Evolutionary conservation across 2,888 invertebrate species (phyloP).

Genomic region (Erebia epiphron): DNA sequence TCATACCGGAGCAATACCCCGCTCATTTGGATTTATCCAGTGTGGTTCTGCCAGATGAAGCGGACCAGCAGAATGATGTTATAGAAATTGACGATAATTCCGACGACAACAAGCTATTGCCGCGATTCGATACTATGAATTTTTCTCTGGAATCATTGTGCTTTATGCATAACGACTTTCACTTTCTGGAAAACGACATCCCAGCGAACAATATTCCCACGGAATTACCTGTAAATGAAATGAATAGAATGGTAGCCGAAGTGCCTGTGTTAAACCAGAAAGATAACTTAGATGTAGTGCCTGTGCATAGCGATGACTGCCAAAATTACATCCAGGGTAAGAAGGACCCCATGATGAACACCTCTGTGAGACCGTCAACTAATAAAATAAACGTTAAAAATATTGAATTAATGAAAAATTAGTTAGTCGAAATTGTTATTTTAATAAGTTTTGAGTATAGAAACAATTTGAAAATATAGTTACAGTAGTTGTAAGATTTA

Average conservation of each 20-base stretch:
- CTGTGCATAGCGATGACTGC: constrained; percentile 58
- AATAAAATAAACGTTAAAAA: constrained; percentile 79
- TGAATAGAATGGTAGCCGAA: constrained; percentile 66
- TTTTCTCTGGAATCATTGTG: constrained; percentile 72
- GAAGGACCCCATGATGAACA: constrained; percentile 78
- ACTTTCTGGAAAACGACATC: constrained; percentile 72
- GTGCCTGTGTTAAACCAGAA: constrained; percentile 66
- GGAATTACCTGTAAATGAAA: constrained; percentile 58
- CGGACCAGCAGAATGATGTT: constrained; percentile 68
- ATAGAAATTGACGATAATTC: constrained; percentile 79
- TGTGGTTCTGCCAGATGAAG: constrained; percentile 61
- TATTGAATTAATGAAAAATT: constrained; percentile 78
- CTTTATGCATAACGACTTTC: constrained; percentile 75
- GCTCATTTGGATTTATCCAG: constrained; percentile 66
- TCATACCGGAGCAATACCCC: constrained; percentile 71
- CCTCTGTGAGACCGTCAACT: constrained; percentile 64
- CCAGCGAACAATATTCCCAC: constrained; percentile 53
- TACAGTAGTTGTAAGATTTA: constrained; percentile 14
- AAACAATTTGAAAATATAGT: background rate
- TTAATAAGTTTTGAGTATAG: background rate
- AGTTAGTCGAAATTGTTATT: constrained; percentile 27
- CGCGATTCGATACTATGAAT: constrained; percentile 68
- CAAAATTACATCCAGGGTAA: constrained; percentile 68
- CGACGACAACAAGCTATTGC: constrained; percentile 71
- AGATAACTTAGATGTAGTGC: constrained; percentile 53